Evolutionary conservation across 2,113 vertebrate genomes (phyloP).

Genomic region (Ibidorhyncha struthersii): DNA sequence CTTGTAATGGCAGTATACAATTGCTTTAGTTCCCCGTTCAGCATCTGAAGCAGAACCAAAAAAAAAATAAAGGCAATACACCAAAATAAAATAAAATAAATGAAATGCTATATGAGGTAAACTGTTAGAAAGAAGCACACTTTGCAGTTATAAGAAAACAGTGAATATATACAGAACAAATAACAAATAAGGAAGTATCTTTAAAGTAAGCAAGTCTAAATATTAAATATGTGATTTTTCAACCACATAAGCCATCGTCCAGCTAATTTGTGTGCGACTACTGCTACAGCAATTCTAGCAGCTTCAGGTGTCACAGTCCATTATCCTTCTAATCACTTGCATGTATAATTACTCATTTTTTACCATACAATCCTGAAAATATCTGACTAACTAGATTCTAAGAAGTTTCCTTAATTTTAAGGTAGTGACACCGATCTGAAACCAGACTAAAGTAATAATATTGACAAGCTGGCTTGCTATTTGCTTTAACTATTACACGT

Average conservation of each 20-base stretch:
- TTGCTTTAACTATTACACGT: not conserved
- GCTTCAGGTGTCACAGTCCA: not conserved
- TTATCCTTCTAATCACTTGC: not conserved
- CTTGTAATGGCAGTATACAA: conserved; percentile 83
- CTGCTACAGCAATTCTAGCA: not conserved
- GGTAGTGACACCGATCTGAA: not conserved
- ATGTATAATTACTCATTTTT: not conserved
- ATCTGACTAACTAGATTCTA: not conserved
- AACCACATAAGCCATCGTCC: not conserved
- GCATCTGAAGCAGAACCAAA: conserved; percentile 64
- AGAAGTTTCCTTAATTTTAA: not conserved
- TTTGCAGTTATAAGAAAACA: not conserved
- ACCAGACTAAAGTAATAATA: not conserved
- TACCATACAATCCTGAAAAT: not conserved
- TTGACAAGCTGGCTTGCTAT: not conserved
- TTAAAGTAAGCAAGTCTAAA: not conserved
- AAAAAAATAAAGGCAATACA: not conserved
- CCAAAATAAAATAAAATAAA: not conserved
- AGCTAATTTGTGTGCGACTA: not conserved
- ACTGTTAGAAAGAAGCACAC: not conserved
- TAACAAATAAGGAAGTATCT: not conserved
- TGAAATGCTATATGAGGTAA: not conserved
- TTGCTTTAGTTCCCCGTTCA: conserved; percentile 83
- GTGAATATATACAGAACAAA: not conserved
- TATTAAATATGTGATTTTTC: not conserved